These are phyloP conservation scores for Carcharodon carcharias DNA, from an alignment of 2,797 vertebrate genomes.

Conservation along the genomic window DNA sequence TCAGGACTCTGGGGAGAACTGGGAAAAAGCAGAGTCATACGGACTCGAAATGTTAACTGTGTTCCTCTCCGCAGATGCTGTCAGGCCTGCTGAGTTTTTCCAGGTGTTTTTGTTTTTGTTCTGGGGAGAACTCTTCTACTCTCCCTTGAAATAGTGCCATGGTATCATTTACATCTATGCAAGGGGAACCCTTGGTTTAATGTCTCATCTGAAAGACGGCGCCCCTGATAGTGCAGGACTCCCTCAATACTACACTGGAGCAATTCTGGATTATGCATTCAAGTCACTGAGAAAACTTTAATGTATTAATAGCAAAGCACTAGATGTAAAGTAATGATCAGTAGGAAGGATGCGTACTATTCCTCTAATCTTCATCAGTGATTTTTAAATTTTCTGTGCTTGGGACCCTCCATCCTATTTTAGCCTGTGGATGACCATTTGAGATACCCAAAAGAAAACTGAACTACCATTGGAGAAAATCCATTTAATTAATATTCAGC, in stretches of 20 bases:
- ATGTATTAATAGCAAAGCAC: neutral
- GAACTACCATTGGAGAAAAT: neutral
- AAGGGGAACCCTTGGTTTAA: neutral
- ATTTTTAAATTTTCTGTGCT: neutral
- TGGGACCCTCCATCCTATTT: neutral
- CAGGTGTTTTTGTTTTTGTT: too few relatives aligned
- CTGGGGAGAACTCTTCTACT: neutral
- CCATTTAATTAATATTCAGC: neutral
- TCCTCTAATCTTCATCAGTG: neutral
- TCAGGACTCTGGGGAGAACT: neutral
- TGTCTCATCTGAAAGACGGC: neutral
- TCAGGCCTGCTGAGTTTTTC: too few relatives aligned
- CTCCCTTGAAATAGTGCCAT: neutral
- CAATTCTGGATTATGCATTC: neutral
- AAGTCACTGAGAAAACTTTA: neutral
- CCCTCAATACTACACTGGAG: neutral
- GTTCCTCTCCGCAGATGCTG: too few relatives aligned
- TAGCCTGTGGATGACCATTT: neutral
- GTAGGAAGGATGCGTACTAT: neutral
- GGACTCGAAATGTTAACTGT: too few relatives aligned
- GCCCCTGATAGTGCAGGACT: neutral
- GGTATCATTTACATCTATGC: neutral
- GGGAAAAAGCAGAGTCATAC: too few relatives aligned
- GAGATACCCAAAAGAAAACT: neutral
- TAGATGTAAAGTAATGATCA: neutral